Percentiles rank a stretch among this genome's conserved stretches.
Conservation (phyloP, 2,888 invertebrate species). For the Parelbella ahira region DNA sequence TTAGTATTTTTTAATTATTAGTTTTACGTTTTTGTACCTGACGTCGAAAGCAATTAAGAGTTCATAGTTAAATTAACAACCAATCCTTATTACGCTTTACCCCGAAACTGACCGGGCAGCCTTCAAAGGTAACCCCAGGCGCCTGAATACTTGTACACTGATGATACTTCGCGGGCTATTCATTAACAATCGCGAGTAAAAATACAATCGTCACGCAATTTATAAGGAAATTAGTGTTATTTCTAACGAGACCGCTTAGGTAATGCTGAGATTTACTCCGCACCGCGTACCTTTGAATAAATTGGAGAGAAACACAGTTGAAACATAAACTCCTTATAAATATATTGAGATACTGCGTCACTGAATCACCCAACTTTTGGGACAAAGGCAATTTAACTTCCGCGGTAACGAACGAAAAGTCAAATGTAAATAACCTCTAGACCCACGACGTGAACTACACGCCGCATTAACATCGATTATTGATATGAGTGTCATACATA, state of each 20-base stretch:
- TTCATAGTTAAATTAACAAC: constrained; percentile 6
- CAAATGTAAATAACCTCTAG: constrained; percentile 78
- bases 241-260: constrained; percentile 2
- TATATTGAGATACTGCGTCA: constrained; percentile 6
- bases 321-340: no score
- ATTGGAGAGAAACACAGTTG: no score
- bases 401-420: constrained; percentile 69
- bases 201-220: constrained; percentile 24
- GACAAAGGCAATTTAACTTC: constrained; percentile 69
- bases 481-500: constrained; percentile 40
- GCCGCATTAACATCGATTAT: constrained; percentile 39
- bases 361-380: constrained; percentile 50
- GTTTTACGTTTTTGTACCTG: not conserved
- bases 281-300: no score
- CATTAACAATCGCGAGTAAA: constrained; percentile 35
- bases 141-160: constrained; percentile 51
- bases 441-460: constrained; percentile 50
- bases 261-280: no score
- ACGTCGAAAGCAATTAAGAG: not conserved
- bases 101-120: constrained; percentile 45
- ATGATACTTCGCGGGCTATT: constrained; percentile 49
- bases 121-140: constrained; percentile 62
- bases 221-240: constrained; percentile 9
- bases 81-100: constrained; percentile 51
- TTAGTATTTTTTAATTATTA: no score